Conservation (phyloP, 2,113 vertebrate genomes). For the Cyanistes caeruleus region DNA sequence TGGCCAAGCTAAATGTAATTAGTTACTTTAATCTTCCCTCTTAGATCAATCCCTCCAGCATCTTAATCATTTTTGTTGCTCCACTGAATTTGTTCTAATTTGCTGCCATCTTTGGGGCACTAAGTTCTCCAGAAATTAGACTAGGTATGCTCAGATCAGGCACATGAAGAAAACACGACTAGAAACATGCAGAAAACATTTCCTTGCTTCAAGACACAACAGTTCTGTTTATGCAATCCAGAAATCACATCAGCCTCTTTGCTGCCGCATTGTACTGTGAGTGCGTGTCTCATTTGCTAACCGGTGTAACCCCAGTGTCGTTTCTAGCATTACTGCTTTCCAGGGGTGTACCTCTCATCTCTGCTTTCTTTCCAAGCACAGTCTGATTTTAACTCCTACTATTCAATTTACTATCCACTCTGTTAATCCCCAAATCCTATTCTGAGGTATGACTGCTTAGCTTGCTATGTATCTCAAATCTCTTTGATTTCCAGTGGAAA, state of each 20-base stretch:
- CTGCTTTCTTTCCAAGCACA: neutral
- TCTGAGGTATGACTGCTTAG: slow-evolving; percentile 67
- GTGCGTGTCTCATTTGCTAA: neutral
- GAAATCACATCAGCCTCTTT: slow-evolving; percentile 14
- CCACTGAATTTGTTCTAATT: slow-evolving; percentile 61
- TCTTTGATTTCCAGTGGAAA: slow-evolving; percentile 60
- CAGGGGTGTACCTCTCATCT: slow-evolving; percentile 35
- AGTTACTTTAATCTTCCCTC: slow-evolving; percentile 63
- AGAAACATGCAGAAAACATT: neutral
- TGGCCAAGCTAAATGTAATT: slow-evolving; percentile 69
- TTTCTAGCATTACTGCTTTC: slow-evolving; percentile 42
- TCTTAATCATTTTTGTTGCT: slow-evolving; percentile 65
- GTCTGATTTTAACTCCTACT: slow-evolving; percentile 64
- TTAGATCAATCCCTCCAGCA: slow-evolving; percentile 62
- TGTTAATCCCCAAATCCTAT: slow-evolving; percentile 65
- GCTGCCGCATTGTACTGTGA: neutral
- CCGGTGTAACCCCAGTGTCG: neutral
- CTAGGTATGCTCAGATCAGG: neutral
- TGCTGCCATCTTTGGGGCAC: slow-evolving; percentile 60
- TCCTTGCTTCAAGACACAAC: neutral
- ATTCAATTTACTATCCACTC: slow-evolving; percentile 62
- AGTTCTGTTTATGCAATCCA: neutral
- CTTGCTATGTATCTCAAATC: slow-evolving; percentile 57
- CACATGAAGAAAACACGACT: neutral
- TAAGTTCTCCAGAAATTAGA: slow-evolving; percentile 4